phyloP scores from a whole-genome alignment of 2,113 vertebrate genomes.

The Engraulis encrasicolus region DNA sequence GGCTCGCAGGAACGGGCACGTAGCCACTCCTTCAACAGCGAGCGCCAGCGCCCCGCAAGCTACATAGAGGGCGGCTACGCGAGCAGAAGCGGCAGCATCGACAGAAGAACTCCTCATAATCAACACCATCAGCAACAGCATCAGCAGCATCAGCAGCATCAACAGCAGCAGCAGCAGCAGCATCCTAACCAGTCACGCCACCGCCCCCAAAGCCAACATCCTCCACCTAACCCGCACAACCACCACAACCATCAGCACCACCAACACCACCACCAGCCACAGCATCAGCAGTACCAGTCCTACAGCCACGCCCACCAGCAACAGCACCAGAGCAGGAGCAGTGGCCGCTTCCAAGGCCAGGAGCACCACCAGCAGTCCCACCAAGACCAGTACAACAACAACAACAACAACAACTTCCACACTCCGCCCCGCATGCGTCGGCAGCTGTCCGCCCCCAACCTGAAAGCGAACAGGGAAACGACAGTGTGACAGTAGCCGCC shows the following conservation, averaged over 20 bases:
- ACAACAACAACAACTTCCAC: conserved; percentile 77
- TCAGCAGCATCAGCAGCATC: background rate
- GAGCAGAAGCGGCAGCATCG: conserved; percentile 29
- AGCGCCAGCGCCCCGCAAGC: conserved; percentile 76
- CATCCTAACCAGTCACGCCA: conserved; percentile 69
- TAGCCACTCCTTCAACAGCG: conserved; percentile 91
- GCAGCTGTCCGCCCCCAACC: conserved; percentile 93
- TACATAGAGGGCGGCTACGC: conserved; percentile 75
- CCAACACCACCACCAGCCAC: conserved; percentile 62
- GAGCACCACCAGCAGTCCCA: conserved; percentile 47
- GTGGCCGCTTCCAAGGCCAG: conserved; percentile 71
- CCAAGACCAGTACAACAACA: conserved; percentile 70
- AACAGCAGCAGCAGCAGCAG: background rate
- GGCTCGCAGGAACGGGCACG: conserved; percentile 81
- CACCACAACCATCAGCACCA: background rate
- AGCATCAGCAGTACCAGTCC: conserved; percentile 74
- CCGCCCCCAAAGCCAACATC: conserved; percentile 60
- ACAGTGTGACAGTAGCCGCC: conserved; percentile 76
- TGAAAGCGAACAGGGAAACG: conserved; percentile 92
- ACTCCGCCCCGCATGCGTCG: conserved; percentile 93
- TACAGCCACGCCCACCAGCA: conserved; percentile 45
- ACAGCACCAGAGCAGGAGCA: conserved; percentile 63
- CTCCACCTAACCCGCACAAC: conserved; percentile 61
- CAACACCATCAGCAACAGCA: conserved; percentile 77
- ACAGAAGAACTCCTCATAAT: conserved; percentile 68